Base-by-base conservation (phyloP, 35 echinoderm and acorn worm species). In the Lytechinus variegatus region DNA sequence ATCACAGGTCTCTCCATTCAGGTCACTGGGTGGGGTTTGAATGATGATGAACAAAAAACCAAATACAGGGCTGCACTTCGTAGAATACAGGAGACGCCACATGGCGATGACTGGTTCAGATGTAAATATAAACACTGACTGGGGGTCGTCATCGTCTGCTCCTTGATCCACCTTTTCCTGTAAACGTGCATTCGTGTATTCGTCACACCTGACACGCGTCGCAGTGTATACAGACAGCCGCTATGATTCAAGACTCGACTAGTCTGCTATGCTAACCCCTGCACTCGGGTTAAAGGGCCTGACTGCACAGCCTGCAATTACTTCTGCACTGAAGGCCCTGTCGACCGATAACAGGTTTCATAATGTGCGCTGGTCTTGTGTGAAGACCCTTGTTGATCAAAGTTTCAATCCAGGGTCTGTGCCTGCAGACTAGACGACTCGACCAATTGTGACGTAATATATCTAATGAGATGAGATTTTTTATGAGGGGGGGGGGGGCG, bases 41-140 rank as follows among this genome's bases (percentile, higher is more conserved):
- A 79, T 79, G 13, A 58, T 9, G 13, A 58, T 11, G 9, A 58
- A 58, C 2, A 11, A 58, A 58, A 79, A 24, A 79, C 16, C 16
- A 21, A 79, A 16, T 79, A 79, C 19, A 13, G 66, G 66, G 16
- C 66, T 79, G 19, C 19, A 79, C 4, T n/a, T 79, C 66, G 21
- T 79, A n/a, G 66, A 24, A 79, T 79, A 79, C 66, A 79, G 66
- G 66, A 19, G 66, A 79, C 66, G 66, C 66, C 66, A 21, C 66
- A 79, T n/a, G 66, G 66, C 24, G 57, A 60, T 60, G 66, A 27
- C 66, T 79, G 14, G 19, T 79, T 24, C 19, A 24, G n/a, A 79
- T 79, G 66, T 79, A 79, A 79, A 79, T 79, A 79, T 79, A 79
- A 79, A 79, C 66, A 79, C 66, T n/a, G n/a, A n/a, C n/a, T 24